phyloP scores from a whole-genome alignment of 2,797 vertebrate genomes.

The Acanthornis magna region DNA sequence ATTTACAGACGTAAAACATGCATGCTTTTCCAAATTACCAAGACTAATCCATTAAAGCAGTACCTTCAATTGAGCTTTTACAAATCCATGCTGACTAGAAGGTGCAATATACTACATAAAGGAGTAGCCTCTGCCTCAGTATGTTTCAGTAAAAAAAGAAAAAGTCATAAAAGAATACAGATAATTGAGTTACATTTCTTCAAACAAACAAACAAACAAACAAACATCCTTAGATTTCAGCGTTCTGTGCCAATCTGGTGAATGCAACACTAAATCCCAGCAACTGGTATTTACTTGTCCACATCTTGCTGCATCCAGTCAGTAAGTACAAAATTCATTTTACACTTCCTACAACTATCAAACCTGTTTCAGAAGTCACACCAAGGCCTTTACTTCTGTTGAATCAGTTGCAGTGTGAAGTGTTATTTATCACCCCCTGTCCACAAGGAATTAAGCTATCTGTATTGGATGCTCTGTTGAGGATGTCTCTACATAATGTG shows the following conservation, averaged over 20 bases:
- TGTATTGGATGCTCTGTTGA: neutral
- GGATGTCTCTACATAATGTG: neutral
- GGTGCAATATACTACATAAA: neutral
- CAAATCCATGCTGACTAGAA: neutral
- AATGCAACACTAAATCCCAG: neutral
- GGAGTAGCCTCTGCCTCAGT: neutral
- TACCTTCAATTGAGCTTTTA: neutral
- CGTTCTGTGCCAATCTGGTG: neutral
- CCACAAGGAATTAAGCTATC: neutral
- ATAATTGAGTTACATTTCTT: neutral
- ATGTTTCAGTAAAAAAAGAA: neutral
- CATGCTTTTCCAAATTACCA: neutral
- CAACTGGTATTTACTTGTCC: neutral
- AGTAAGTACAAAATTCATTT: neutral
- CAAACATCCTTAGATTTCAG: neutral
- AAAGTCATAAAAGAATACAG: neutral
- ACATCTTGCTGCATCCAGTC: neutral
- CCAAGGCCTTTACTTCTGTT: neutral
- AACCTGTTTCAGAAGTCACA: neutral
- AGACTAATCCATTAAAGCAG: neutral
- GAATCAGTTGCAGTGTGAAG: neutral
- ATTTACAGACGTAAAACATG: neutral
- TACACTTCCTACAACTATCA: accelerated
- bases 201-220: neutral
- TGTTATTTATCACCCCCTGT: neutral